Evolutionary conservation across 2,113 vertebrate species (phyloP).

Genomic region (Brachyistius frenatus): DNA sequence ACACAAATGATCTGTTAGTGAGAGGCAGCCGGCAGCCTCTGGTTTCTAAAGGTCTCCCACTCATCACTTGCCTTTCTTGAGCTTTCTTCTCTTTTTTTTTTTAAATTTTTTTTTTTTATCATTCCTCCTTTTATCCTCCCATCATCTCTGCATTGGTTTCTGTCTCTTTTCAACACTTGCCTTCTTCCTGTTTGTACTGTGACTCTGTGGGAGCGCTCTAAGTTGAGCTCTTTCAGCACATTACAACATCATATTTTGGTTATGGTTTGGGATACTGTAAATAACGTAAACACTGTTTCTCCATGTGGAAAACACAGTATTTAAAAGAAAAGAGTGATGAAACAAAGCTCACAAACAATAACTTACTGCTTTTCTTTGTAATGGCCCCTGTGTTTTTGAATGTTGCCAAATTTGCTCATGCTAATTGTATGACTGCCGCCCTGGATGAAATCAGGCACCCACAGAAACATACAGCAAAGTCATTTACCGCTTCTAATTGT

Average conservation of each 20-base stretch:
- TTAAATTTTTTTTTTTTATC: slow-evolving; percentile 11
- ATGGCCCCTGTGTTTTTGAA: slow-evolving; percentile 33
- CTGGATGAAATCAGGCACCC: slow-evolving; percentile 34
- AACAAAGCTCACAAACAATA: slow-evolving; percentile 39
- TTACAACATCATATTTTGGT: slow-evolving; percentile 35
- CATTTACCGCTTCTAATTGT: slow-evolving; percentile 67
- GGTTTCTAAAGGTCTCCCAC: slow-evolving; percentile 27
- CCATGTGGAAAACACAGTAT: slow-evolving; percentile 30
- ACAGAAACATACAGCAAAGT: slow-evolving; percentile 45
- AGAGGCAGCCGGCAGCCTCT: slow-evolving; percentile 28
- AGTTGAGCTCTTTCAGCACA: slow-evolving; percentile 43
- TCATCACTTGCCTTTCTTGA: slow-evolving; percentile 21
- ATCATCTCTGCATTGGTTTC: not conserved
- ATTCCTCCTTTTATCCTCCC: slow-evolving; percentile 14
- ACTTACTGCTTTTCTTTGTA: slow-evolving; percentile 37
- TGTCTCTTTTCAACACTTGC: not conserved
- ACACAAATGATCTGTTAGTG: slow-evolving; percentile 34
- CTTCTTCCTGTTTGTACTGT: slow-evolving; percentile 32
- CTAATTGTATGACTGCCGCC: slow-evolving; percentile 42
- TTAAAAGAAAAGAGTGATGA: slow-evolving; percentile 22
- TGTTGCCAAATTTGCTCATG: slow-evolving; percentile 36
- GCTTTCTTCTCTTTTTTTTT: slow-evolving; percentile 17
- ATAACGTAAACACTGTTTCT: slow-evolving; percentile 31
- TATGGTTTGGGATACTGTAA: slow-evolving; percentile 17
- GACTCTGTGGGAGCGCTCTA: slow-evolving; percentile 22